Evolutionary conservation across 2,113 vertebrate genomes (phyloP).

Genomic region (Vulpes lagopus): DNA sequence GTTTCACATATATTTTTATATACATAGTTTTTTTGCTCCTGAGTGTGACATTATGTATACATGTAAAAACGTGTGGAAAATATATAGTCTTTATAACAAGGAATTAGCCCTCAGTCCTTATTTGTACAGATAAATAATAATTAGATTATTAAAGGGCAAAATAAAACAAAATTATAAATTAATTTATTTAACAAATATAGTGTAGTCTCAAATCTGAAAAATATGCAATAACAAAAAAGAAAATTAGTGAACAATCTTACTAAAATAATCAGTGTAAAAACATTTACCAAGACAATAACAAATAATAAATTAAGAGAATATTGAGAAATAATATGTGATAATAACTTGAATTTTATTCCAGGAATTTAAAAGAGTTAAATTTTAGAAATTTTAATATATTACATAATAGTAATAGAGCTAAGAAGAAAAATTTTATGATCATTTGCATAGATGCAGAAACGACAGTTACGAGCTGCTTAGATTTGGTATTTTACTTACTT

Average conservation of each 20-base stretch:
- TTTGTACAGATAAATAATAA: background rate
- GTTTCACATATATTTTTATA: background rate
- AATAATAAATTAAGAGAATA: background rate
- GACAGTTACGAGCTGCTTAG: background rate
- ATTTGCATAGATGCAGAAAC: background rate
- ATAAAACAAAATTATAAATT: background rate
- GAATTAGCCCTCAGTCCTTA: background rate
- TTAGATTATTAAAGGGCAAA: background rate
- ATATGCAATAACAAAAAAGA: background rate
- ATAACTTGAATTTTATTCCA: background rate
- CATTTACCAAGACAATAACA: background rate
- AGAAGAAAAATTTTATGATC: background rate
- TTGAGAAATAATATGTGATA: background rate
- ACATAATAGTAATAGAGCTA: background rate
- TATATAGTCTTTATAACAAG: background rate
- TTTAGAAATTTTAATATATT: background rate
- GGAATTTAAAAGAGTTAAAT: background rate
- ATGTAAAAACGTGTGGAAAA: background rate
- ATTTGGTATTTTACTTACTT: background rate
- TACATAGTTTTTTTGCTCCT: background rate
- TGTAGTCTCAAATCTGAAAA: background rate
- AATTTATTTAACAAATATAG: background rate
- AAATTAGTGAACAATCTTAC: background rate
- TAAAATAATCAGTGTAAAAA: background rate
- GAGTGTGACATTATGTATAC: background rate